These are phyloP conservation scores for Plectropomus leopardus DNA, from an alignment of 2,113 vertebrate genomes.

Conservation along the genomic window DNA sequence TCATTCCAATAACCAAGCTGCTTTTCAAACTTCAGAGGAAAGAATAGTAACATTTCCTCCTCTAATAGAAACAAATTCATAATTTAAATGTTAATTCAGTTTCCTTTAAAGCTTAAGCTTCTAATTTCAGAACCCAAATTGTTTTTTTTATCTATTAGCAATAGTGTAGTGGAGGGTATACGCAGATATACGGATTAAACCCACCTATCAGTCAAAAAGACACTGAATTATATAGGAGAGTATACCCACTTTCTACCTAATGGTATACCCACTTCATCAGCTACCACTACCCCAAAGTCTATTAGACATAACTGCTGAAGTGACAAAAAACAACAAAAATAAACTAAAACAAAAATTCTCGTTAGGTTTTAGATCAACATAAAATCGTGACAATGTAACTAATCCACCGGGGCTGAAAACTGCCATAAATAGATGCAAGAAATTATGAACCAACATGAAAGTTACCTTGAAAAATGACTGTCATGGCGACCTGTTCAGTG, in stretches of 20 bases:
- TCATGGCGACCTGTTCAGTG: conserved; percentile 19
- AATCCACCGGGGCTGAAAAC: not conserved
- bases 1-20: too few species aligned
- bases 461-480: conserved; percentile 21
- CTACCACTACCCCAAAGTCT: too few species aligned
- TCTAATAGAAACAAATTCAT: too few species aligned
- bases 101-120: not conserved
- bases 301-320: not conserved
- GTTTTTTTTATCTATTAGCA: too few species aligned
- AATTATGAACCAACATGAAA: not conserved
- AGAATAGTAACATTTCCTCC: too few species aligned
- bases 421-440: not conserved
- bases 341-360: not conserved
- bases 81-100: not conserved
- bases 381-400: not conserved
- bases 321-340: not conserved
- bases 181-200: too few species aligned
- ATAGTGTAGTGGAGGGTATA: too few species aligned
- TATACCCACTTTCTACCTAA: too few species aligned
- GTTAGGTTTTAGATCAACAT: not conserved
- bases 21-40: too few species aligned
- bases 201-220: too few species aligned
- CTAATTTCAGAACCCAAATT: not conserved
- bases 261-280: too few species aligned
- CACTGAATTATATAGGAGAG: too few species aligned